These are phyloP conservation scores for Leptobrachium ailaonicum DNA, from an alignment of 2,113 vertebrate genomes.

Conservation along the genomic window DNA sequence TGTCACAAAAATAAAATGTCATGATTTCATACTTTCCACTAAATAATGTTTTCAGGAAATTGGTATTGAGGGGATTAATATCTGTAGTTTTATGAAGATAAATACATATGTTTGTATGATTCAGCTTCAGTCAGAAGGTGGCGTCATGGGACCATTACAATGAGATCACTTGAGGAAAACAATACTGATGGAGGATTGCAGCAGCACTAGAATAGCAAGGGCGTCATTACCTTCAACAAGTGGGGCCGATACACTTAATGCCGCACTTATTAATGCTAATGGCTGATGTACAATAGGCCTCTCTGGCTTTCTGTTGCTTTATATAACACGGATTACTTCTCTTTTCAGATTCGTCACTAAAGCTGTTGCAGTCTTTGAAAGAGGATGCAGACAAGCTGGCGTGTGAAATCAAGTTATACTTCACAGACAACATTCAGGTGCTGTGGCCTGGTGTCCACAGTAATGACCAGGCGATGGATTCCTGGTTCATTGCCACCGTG, in stretches of 20 bases:
- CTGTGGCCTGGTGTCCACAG: constrained; percentile 62
- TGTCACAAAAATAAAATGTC: no score
- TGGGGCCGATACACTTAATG: no score
- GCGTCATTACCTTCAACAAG: no score
- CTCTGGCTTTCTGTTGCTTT: background rate
- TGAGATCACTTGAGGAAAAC: background rate
- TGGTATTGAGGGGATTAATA: no score
- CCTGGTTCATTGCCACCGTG: constrained; percentile 67
- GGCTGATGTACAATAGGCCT: no score
- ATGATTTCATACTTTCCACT: no score
- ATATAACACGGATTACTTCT: background rate
- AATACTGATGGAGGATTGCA: no score
- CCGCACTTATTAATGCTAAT: no score
- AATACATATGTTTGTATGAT: background rate
- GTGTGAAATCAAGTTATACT: constrained; percentile 68
- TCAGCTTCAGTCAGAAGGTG: constrained; percentile 1
- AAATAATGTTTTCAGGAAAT: no score
- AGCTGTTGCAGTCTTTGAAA: constrained; percentile 57
- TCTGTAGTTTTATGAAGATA: no score
- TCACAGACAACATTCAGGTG: constrained; percentile 56
- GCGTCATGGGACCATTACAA: constrained; percentile 14
- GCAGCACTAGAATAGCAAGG: no score
- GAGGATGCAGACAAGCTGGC: constrained; percentile 54
- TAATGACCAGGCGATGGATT: constrained; percentile 46
- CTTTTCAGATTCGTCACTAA: constrained; percentile 60